Conservation (phyloP, 2,797 vertebrate species). For the Phrynocephalus guinanensis region DNA sequence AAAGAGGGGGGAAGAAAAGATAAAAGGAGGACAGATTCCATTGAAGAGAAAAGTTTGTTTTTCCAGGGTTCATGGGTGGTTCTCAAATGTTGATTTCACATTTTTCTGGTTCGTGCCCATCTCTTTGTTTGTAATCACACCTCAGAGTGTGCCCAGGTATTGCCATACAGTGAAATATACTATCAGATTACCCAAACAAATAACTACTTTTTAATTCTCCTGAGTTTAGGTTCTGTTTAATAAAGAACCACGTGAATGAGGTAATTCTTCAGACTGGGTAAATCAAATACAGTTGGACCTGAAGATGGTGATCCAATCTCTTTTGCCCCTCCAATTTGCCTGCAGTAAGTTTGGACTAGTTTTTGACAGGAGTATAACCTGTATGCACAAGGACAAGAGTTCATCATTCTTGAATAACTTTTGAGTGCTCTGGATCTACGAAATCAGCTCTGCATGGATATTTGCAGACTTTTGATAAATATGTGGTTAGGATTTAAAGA, state of each 20-base stretch:
- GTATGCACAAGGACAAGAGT: neutral
- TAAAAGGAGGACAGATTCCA: too few species aligned
- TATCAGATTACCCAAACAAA: neutral
- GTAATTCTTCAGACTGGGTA: neutral
- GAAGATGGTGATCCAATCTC: neutral
- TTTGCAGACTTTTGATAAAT: neutral
- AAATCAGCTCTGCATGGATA: neutral
- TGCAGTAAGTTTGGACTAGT: neutral
- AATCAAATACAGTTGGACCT: neutral
- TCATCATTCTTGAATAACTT: neutral
- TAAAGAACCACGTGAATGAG: neutral
- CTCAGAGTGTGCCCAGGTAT: neutral
- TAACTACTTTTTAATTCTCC: neutral
- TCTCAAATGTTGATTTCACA: too few species aligned
- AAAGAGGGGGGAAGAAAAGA: too few species aligned
- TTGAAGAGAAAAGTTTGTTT: too few species aligned
- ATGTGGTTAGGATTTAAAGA: constrained; percentile 1
- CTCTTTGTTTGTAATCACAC: too few species aligned
- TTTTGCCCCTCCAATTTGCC: too few species aligned
- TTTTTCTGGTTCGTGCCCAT: too few species aligned
- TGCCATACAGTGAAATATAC: neutral
- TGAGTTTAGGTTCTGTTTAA: neutral
- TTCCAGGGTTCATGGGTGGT: too few species aligned
- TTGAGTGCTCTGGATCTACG: neutral
- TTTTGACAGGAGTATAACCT: neutral